Conservation (phyloP, 2,797 vertebrate species). For the Eurystomus glaucurus region DNA sequence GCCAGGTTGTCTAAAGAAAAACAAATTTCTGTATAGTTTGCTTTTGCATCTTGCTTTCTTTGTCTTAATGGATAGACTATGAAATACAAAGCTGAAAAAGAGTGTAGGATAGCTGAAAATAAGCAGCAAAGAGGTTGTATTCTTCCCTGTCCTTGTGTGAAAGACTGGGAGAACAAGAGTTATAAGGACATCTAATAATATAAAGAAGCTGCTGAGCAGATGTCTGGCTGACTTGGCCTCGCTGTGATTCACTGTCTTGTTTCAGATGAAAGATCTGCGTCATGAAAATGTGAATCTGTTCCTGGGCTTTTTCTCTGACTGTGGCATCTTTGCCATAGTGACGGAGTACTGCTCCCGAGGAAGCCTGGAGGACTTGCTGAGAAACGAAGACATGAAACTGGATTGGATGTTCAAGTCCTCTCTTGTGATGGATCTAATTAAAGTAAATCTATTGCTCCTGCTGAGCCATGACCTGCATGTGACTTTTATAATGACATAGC, state of each 20-base stretch:
- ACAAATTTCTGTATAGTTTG: background rate
- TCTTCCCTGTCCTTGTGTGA: background rate
- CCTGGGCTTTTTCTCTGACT: constrained; percentile 92
- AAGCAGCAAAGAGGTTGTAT: background rate
- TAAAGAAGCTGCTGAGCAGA: background rate
- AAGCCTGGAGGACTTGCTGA: constrained; percentile 92
- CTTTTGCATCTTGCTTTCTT: background rate
- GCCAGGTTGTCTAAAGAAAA: background rate
- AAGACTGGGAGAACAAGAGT: background rate
- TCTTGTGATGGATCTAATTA: constrained; percentile 92
- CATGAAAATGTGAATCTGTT: constrained; percentile 94
- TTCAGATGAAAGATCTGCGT: constrained; percentile 92
- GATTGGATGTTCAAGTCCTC: constrained; percentile 97
- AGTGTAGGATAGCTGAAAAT: background rate
- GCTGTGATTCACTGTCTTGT: background rate
- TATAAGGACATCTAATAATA: background rate
- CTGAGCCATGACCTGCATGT: background rate
- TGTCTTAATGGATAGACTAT: background rate
- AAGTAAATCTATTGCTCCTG: constrained; percentile 80
- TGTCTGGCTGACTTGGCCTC: background rate
- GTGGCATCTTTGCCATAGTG: constrained; percentile 90
- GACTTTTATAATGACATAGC: background rate
- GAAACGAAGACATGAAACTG: constrained; percentile 90
- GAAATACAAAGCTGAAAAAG: background rate
- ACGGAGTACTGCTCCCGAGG: constrained; percentile 92